Base-by-base conservation (phyloP, 92 coral and sea anemone species). In the Chrysogorgia sp. region DNA sequence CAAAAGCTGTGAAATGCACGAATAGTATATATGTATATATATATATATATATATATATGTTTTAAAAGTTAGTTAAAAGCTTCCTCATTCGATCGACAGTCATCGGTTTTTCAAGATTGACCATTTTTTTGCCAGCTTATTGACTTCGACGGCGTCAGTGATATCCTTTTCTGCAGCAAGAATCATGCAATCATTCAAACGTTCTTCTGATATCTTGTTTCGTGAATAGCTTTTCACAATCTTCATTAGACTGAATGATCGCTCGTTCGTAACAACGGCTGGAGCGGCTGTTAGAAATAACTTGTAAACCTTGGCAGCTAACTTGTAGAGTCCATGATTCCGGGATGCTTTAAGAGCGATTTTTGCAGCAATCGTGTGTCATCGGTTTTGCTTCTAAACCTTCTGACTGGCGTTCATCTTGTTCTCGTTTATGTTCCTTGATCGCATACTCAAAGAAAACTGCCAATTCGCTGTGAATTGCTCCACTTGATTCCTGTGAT, bases 261-360 rank as follows among this genome's bases (percentile, higher is more conserved):
- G 34, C 50, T 64, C 71, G 49, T 64, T 64, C 49, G 10, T 64
- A 33, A 64, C 71, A 64, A 64, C 71, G 2, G 71, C 49, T 10
- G 49, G 71, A 30, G 71, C 71, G 71, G 71, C 71, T 64, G 71
- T 64, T 20, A n/a, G n/a, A n/a, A n/a, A n/a, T n/a, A n/a, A n/a
- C n/a, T n/a, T n/a, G n/a, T n/a, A n/a, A n/a, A n/a, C 23, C 71
- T 64, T 64, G 34, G 71, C 49, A 64, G 50, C 71, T 20, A 64
- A 64, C 71, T 15, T 33, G 71, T 33, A 64, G 49, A 64, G 71
- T 5, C 71, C 49, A 64, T 64, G 52, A 10, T 64, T n/a, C 22
- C 19, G 34, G 50, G 71, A 45, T 30, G 49, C 14, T 33, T 37
- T 9, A 34, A 64, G 71, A 64, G 71, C 71, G 35, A 64, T 64